A percentile compares a stretch with the other conserved stretches of the same genome.
Conservation (phyloP, 2,113 vertebrate genomes). For the Equus quagga region DNA sequence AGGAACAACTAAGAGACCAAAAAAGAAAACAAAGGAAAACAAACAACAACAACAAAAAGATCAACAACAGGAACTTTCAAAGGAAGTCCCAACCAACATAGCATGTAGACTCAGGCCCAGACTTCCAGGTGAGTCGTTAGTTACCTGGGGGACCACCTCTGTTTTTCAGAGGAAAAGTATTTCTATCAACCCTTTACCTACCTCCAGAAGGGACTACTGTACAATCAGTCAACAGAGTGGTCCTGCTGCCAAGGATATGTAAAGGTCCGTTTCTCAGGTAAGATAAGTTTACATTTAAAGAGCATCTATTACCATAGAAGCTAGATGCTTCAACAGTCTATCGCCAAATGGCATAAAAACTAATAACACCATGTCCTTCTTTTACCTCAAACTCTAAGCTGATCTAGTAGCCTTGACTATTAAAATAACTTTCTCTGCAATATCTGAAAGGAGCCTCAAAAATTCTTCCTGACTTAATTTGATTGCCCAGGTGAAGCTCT, state of each 20-base stretch:
- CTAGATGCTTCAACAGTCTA: constrained; percentile 28
- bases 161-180: background rate
- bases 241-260: constrained; percentile 56
- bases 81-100: constrained; percentile 53
- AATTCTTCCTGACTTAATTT: constrained; percentile 58
- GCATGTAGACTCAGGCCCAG: constrained; percentile 40
- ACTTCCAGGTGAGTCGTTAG: background rate
- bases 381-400: constrained; percentile 40
- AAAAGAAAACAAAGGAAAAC: constrained; percentile 71
- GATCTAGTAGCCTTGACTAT: background rate
- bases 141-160: constrained; percentile 3
- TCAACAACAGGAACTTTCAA: constrained; percentile 55
- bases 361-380: background rate
- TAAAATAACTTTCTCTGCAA: background rate
- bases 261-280: constrained; percentile 64
- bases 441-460: constrained; percentile 47
- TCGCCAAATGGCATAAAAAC: constrained; percentile 50
- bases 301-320: constrained; percentile 45
- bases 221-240: constrained; percentile 45
- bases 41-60: constrained; percentile 71
- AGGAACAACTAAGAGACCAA: constrained; percentile 66
- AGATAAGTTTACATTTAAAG: constrained; percentile 62
- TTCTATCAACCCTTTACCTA: constrained; percentile 73
- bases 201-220: constrained; percentile 72
- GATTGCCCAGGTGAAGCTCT: background rate